These are phyloP conservation scores for Daphoenositta chrysoptera DNA, from an alignment of 2,113 vertebrate species.

Conservation along the genomic window DNA sequence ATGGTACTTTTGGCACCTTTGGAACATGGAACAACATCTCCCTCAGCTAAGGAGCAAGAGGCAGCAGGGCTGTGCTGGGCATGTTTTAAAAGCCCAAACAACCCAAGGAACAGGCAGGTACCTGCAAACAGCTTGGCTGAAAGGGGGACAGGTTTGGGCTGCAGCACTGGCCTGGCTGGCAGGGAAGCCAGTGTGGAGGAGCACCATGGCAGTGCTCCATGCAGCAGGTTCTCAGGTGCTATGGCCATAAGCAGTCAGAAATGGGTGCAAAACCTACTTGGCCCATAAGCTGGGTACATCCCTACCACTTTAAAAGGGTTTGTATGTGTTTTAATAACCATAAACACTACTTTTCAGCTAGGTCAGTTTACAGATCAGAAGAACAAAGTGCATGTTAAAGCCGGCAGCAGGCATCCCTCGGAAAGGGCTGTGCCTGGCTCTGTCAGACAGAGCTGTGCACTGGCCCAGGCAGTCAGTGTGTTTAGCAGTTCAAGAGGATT, in stretches of 20 bases:
- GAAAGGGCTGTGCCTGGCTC: neutral
- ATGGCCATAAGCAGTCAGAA: neutral
- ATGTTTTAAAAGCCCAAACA: neutral
- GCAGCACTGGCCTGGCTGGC: fast-evolving
- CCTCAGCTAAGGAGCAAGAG: neutral
- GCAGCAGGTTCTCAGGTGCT: neutral
- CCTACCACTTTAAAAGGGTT: neutral
- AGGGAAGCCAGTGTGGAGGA: neutral
- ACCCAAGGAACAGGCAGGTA: neutral
- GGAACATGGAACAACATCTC: neutral
- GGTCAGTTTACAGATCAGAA: neutral
- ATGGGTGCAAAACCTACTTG: neutral
- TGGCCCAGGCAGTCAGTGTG: neutral
- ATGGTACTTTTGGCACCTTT: neutral
- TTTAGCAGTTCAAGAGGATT: slow-evolving; percentile 10
- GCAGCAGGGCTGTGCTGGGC: neutral
- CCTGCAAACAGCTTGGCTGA: neutral
- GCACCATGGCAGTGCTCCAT: fast-evolving
- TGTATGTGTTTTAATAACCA: neutral
- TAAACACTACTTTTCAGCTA: neutral
- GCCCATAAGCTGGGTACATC: neutral
- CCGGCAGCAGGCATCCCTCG: fast-evolving
- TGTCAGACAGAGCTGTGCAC: neutral
- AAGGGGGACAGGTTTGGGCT: neutral
- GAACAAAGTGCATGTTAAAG: neutral